Percentiles rank a stretch among this genome's conserved stretches.
Evolutionary conservation across 2,113 vertebrate genomes (phyloP).

Genomic region (Hirundichthys speculiger): DNA sequence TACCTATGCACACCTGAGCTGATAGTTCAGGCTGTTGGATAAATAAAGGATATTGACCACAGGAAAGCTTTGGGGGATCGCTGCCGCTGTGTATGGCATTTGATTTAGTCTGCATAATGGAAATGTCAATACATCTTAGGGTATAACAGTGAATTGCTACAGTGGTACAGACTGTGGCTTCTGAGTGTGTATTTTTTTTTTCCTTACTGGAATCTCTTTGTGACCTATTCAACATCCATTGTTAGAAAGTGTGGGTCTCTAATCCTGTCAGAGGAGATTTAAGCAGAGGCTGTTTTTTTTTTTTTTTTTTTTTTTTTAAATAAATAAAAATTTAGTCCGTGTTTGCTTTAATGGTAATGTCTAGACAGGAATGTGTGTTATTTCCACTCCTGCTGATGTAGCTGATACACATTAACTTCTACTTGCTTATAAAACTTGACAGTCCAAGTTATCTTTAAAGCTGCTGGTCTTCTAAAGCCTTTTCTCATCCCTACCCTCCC

Average conservation of each 20-base stretch:
- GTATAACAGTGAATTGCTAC: constrained; percentile 18
- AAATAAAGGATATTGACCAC: constrained; percentile 35
- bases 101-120: constrained; percentile 55
- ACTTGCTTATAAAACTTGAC: not conserved
- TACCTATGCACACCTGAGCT: constrained; percentile 20
- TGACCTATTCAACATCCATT: constrained; percentile 33
- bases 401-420: not conserved
- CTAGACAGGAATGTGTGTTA: too few relatives aligned
- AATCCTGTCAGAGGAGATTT: constrained; percentile 62
- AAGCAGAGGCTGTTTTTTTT: constrained; percentile 4
- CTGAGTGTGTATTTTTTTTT: not conserved
- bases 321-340: not conserved
- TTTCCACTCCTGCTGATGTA: not conserved
- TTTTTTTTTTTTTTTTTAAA: too few relatives aligned
- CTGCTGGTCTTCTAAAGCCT: too few relatives aligned
- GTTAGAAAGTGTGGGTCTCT: constrained; percentile 36
- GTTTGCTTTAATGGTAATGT: not conserved
- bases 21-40: not conserved
- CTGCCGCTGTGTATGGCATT: constrained; percentile 50
- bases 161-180: constrained; percentile 4
- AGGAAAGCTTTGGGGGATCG: constrained; percentile 17
- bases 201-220: constrained; percentile 15
- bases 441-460: not conserved
- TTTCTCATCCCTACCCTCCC: too few relatives aligned
- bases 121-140: constrained; percentile 59